Conservation (phyloP, 2,888 invertebrate genomes). For the Thymelicus sylvestris region DNA sequence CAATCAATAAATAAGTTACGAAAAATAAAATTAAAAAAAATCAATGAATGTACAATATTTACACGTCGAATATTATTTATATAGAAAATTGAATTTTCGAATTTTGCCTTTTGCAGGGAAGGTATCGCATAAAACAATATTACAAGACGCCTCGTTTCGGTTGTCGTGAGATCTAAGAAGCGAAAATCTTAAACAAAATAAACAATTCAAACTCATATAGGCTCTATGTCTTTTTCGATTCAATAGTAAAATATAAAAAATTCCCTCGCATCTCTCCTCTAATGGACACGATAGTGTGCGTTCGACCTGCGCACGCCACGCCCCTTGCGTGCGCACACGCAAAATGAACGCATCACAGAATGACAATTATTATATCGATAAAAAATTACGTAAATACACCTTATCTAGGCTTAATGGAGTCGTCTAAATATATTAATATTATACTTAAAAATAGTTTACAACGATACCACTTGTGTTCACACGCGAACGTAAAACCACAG, state of each 20-base stretch:
- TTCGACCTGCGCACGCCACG: conserved; percentile 57
- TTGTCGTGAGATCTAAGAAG: conserved; percentile 66
- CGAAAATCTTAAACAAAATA: conserved; percentile 65
- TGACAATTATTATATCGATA: conserved; percentile 72
- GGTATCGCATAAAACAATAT: conserved; percentile 51
- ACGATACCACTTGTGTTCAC: conserved; percentile 54
- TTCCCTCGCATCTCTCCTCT: conserved; percentile 77
- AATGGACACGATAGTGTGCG: conserved; percentile 72
- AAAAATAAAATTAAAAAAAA: conserved; percentile 53
- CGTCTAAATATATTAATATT: conserved; percentile 80
- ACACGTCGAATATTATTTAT: conserved; percentile 78
- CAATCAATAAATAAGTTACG: conserved; percentile 82
- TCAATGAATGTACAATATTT: conserved; percentile 82
- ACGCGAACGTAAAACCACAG: conserved; percentile 56
- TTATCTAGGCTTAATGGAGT: conserved; percentile 78
- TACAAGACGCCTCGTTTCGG: conserved; percentile 27
- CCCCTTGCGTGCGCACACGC: conserved; percentile 55
- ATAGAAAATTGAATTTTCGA: conserved; percentile 65
- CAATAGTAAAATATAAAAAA: conserved; percentile 83
- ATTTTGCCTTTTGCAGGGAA: conserved; percentile 60
- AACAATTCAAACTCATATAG: conserved; percentile 60
- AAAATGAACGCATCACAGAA: conserved; percentile 64
- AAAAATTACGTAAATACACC: conserved; percentile 78
- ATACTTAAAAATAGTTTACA: conserved; percentile 76
- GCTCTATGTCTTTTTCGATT: conserved; percentile 79